phyloP scores from a whole-genome alignment of 2,888 invertebrate species.

The Eupeodes latifasciatus region DNA sequence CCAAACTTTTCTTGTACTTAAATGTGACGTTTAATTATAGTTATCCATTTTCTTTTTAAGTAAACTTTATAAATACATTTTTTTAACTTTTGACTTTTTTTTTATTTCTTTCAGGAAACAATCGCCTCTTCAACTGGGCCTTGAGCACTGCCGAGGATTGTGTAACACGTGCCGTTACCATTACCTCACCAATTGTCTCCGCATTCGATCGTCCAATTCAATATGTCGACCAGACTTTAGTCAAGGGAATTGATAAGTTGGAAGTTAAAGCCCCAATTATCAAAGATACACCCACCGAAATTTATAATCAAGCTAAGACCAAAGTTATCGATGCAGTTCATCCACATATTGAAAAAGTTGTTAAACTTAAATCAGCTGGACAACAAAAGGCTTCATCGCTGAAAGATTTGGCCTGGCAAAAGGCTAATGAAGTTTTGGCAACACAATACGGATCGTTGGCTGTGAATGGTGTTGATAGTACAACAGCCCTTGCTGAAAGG shows the following conservation, averaged over 20 bases:
- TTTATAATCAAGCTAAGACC: constrained; percentile 86
- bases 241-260: constrained; percentile 87
- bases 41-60: no score
- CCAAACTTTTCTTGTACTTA: no score
- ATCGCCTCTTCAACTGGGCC: constrained; percentile 89
- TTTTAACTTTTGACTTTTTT: neutral
- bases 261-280: constrained; percentile 89
- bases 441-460: constrained; percentile 89
- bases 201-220: constrained; percentile 85
- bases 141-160: constrained; percentile 87
- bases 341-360: constrained; percentile 85
- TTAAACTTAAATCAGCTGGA: constrained; percentile 82
- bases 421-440: constrained; percentile 89
- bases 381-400: constrained; percentile 87
- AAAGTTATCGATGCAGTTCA: constrained; percentile 86
- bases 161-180: constrained; percentile 87
- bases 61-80: neutral
- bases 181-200: constrained; percentile 86
- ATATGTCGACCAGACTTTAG: constrained; percentile 88
- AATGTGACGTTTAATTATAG: no score
- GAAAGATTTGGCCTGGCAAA: constrained; percentile 89
- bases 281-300: constrained; percentile 87
- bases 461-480: constrained; percentile 88
- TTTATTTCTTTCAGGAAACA: constrained; percentile 85
- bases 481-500: constrained; percentile 89